phyloP scores from a whole-genome alignment of 2,797 vertebrate species.

The Chelmon rostratus region DNA sequence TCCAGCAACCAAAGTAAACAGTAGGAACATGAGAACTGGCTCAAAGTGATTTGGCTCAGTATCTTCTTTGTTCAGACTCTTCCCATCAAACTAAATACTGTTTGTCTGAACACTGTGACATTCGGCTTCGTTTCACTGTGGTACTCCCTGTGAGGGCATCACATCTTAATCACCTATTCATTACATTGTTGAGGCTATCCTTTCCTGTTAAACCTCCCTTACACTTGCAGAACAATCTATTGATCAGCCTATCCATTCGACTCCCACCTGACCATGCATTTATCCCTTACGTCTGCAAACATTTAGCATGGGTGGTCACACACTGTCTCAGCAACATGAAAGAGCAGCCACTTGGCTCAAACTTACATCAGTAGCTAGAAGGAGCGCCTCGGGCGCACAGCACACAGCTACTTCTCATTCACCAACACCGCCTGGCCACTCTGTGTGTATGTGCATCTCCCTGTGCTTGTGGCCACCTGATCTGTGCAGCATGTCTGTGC shows the following conservation, averaged over 20 bases:
- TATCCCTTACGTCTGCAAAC: constrained; percentile 22
- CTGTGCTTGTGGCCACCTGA: constrained; percentile 11
- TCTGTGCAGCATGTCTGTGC: background rate
- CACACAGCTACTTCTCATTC: constrained; percentile 64
- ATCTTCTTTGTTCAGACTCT: background rate
- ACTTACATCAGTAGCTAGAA: constrained; percentile 70
- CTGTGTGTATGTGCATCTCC: background rate
- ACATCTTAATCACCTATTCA: constrained; percentile 15
- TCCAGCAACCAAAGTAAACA: background rate
- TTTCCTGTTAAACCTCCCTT: constrained; percentile 8
- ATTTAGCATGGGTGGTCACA: constrained; percentile 62
- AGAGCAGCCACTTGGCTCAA: constrained; percentile 57
- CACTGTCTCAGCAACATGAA: constrained; percentile 42
- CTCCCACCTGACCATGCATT: constrained; percentile 14
- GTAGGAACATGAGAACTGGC: background rate
- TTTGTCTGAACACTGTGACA: background rate
- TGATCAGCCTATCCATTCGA: background rate
- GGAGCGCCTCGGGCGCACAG: constrained; percentile 64
- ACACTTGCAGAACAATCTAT: constrained; percentile 17
- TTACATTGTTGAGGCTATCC: background rate
- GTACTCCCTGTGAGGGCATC: background rate
- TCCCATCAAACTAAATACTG: background rate
- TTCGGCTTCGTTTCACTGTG: background rate
- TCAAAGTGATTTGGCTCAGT: background rate
- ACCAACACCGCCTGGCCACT: constrained; percentile 15